These are phyloP conservation scores for Drosophila subsilvestris DNA, from an alignment of 2,888 invertebrate genomes.

Conservation along the genomic window DNA sequence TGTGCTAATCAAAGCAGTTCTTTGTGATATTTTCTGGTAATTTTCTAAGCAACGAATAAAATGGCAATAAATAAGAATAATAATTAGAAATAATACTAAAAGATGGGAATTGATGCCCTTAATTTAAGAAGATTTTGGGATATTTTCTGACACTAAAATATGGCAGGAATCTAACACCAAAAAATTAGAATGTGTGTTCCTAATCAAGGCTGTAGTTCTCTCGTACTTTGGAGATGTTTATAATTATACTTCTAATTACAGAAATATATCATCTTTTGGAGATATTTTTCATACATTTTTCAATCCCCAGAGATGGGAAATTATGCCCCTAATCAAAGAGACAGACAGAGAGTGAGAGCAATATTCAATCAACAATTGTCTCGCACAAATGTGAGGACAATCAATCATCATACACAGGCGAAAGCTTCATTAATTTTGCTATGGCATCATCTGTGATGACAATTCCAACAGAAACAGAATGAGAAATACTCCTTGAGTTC, in stretches of 20 bases:
- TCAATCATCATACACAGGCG: slow-evolving; percentile 53
- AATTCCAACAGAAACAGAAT: slow-evolving; percentile 17
- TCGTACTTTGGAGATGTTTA: too few species aligned
- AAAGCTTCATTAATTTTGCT: slow-evolving; percentile 54
- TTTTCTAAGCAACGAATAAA: neutral
- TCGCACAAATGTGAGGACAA: slow-evolving; percentile 24
- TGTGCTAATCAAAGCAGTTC: neutral
- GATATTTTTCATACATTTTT: too few species aligned
- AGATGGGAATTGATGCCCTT: too few species aligned
- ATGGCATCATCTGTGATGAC: slow-evolving; percentile 56
- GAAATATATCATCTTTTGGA: too few species aligned
- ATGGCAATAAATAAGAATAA: too few species aligned
- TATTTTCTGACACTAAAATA: too few species aligned
- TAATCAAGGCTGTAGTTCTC: too few species aligned
- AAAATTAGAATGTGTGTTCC: too few species aligned
- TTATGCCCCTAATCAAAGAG: slow-evolving; percentile 15
- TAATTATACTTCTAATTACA: too few species aligned
- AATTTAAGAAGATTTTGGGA: too few species aligned
- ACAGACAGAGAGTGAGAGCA: neutral
- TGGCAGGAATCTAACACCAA: too few species aligned
- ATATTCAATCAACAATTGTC: slow-evolving; percentile 50
- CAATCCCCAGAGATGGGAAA: neutral
- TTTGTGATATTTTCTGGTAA: neutral
- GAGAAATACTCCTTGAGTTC: slow-evolving; percentile 32
- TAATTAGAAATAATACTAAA: too few species aligned